Evolutionary conservation across 2,797 vertebrate species (phyloP), one percentile per base, ranked within the genome.

Genomic region (Cynodonichthys magdalenae): DNA sequence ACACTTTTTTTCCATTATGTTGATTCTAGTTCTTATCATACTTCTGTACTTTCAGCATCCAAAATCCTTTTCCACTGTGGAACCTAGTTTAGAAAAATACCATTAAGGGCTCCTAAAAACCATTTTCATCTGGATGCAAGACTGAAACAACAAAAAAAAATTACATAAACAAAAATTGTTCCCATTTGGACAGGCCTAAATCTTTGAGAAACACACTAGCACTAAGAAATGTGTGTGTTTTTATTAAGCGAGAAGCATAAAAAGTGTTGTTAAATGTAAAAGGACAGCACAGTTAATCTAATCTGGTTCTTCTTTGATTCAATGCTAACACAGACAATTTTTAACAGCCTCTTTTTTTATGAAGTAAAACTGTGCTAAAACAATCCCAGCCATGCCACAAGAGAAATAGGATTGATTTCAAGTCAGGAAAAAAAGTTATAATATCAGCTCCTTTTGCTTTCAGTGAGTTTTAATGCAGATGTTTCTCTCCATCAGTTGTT

Each of bases 401-500:
- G 28, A 59, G 48, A 73, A 79, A 74, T 71, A 79, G 8, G 19
- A 48, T 54, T 48, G 46, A 73, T 74, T 75, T 75, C 52, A 78
- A 84, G 75, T 31, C 78, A 61, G 9, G 51, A 69, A 81, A 17
- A 63, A 36, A 14, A 34, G 17, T 27, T 20, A 59, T 45, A 53
- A 17, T 70, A 73, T 46, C 41, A 49, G 63, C 51, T 72, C 36
- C 63, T 75, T 58, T 51, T 70, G 60, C 62, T 67, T 73, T 48
- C 15, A 19, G 17, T 61, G 28, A 64, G 71, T 63, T 52, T 53
- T 74, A 55, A 9, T 29, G 76, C 56, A 58, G 70, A 51, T 59
- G 4, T 64, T 46, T 68, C 53, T 47, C 29, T 49, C 50, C 39
- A 77, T 96, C 93, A 95, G 92, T 96, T 96, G 87, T 95, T 96